Base-by-base conservation (phyloP, 2,113 vertebrate species). In the Dendrocopos noguchii region DNA sequence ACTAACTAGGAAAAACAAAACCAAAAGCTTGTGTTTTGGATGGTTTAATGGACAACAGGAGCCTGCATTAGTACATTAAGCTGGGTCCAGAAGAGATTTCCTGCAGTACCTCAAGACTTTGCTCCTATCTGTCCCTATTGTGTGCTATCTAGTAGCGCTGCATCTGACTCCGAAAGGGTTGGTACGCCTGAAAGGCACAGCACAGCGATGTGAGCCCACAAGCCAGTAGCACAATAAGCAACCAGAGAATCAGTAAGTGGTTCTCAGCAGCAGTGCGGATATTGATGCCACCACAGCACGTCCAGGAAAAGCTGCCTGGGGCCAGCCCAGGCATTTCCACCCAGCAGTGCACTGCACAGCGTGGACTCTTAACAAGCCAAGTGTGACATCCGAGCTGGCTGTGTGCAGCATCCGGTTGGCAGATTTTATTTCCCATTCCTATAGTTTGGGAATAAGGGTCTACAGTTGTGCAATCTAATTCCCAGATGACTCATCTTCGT, bases 391-490 rank as follows among this genome's bases (percentile, higher is more conserved):
- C 8, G 3, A 96, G 76, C 79, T 85, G 75, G 60, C 79, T 83
- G 61, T 1, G 13, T 6, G 47, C 92, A 72, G 93, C 73, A 89
- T 91, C 84, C 76, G 21, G 79, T 77, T 89, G 2, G 1, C 4
- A 2, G 61, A 67, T 75, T 90, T 93, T 47, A 95, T 61, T 96
- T 92, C 93, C 91, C 76, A 64, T 72, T 91, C 81, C 87, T 89
- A 22, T 31, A 78, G 65, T 75, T 92, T 65, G 55, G 82, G 84
- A 91, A 72, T 84, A 72, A 75, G 16, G 42, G 24, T 17, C 68
- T 86, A 31, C 13, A 66, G 83, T 85, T 88, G 66, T 61, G 65
- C 66, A 93, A 80, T 4, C 20, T 12, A 72, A 92, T 80, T 91
- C 93, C 70, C 82, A 78, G 72, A 52, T 66, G 73, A 95, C 77